Conservation (phyloP, 2,888 invertebrate species). For the Morpho deidamia region DNA sequence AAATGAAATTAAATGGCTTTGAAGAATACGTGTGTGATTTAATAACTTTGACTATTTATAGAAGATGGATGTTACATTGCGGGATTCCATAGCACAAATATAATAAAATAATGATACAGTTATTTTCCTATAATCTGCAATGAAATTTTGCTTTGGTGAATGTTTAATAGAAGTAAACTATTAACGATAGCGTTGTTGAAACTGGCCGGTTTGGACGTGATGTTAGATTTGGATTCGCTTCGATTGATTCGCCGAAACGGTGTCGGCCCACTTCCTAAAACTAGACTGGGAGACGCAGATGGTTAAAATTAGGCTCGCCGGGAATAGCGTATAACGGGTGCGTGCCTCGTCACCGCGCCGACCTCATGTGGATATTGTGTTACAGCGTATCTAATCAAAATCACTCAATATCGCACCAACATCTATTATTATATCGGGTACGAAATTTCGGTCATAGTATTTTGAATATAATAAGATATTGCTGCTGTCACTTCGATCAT, state of each 20-base stretch:
- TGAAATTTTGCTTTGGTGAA: too few species aligned
- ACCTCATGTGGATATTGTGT: constrained; percentile 60
- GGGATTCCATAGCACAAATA: too few species aligned
- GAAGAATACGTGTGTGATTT: too few species aligned
- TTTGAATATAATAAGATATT: too few species aligned
- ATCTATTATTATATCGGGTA: neutral
- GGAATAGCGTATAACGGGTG: constrained; percentile 72
- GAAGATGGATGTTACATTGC: too few species aligned
- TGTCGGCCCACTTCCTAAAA: constrained; percentile 74
- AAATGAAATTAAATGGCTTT: neutral
- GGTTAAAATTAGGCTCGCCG: constrained; percentile 76
- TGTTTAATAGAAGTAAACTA: neutral
- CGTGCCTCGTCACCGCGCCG: constrained; percentile 57
- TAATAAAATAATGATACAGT: too few species aligned
- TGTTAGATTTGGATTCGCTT: constrained; percentile 27
- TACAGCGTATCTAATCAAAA: constrained; percentile 51
- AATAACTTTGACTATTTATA: too few species aligned
- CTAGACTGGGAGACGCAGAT: constrained; percentile 74
- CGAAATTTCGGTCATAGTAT: neutral
- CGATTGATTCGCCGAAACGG: constrained; percentile 56
- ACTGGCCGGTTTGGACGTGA: constrained; percentile 3
- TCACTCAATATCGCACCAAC: neutral
- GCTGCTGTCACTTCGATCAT: too few species aligned
- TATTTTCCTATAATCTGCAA: too few species aligned
- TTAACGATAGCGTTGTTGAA: neutral